Conservation (phyloP, 1,140 invertebrate species). For the Matsumurasca onukii region DNA sequence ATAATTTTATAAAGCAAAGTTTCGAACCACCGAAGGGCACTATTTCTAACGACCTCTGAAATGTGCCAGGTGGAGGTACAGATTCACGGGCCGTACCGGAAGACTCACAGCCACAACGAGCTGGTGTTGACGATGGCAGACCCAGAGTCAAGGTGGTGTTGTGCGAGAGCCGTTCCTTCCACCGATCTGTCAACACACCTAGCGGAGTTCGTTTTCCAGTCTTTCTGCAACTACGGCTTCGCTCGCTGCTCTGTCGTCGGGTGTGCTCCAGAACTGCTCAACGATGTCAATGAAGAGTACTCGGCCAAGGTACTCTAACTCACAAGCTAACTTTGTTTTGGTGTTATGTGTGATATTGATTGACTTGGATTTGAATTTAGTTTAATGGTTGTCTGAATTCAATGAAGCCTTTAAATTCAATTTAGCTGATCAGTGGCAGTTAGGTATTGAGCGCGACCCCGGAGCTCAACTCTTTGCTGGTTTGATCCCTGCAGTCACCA, state of each 20-base stretch:
- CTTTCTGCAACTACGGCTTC: conserved; percentile 46
- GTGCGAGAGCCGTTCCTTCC: conserved; percentile 39
- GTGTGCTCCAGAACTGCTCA: conserved; percentile 39
- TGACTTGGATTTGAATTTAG: too few relatives aligned
- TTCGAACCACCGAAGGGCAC: too few relatives aligned
- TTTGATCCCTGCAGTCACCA: too few relatives aligned
- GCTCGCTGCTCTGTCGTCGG: conserved; percentile 42
- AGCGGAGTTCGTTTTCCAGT: conserved; percentile 43
- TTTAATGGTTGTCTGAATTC: too few relatives aligned
- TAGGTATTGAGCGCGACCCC: too few relatives aligned
- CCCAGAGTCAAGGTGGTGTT: conserved; percentile 45
- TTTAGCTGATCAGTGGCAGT: too few relatives aligned
- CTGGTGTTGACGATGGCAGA: conserved; percentile 44
- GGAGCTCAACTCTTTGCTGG: too few relatives aligned
- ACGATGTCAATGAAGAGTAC: conserved; percentile 37
- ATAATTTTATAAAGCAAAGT: too few relatives aligned
- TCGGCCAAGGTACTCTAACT: not conserved
- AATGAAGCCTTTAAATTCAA: too few relatives aligned
- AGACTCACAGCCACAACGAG: conserved; percentile 40
- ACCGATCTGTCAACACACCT: conserved; percentile 34
- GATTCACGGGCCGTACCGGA: conserved; percentile 43
- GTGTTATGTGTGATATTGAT: too few relatives aligned
- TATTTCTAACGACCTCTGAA: too few relatives aligned
- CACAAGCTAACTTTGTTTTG: too few relatives aligned
- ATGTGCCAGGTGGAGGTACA: conserved; percentile 45